These are phyloP conservation scores for Amphipoea oculea DNA, from an alignment of 2,888 invertebrate genomes.

Conservation along the genomic window DNA sequence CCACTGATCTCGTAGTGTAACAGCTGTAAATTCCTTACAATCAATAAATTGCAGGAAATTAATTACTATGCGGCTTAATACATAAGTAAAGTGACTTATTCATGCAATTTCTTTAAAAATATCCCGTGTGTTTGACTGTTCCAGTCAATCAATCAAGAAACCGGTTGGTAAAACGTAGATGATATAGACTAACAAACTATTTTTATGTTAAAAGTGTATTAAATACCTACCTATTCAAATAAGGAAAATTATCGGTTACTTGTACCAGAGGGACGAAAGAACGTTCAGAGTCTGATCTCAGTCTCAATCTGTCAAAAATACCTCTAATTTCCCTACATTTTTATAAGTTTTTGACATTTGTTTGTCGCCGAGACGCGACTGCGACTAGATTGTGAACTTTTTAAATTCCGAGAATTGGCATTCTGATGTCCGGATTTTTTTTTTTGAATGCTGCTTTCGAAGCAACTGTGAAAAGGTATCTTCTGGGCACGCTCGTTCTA, in stretches of 20 bases:
- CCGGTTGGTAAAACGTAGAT: too few species aligned
- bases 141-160: constrained; percentile 33
- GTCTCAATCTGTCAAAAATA: too few species aligned
- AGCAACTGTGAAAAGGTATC: too few species aligned
- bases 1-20: background rate
- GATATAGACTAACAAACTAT: background rate
- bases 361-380: too few species aligned
- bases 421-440: background rate
- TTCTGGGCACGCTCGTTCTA: too few species aligned
- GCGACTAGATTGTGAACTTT: too few species aligned
- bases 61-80: background rate
- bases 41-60: constrained; percentile 23
- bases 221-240: too few species aligned
- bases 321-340: too few species aligned
- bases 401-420: too few species aligned
- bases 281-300: too few species aligned
- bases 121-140: background rate
- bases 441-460: background rate
- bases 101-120: constrained; percentile 37
- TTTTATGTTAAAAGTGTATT: background rate
- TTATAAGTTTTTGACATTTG: too few species aligned
- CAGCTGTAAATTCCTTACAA: constrained; percentile 10
- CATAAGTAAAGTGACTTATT: constrained; percentile 12
- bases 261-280: background rate
- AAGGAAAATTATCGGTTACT: background rate